phyloP scores from a whole-genome alignment of 2,113 vertebrate species.

The Aptenodytes patagonicus region DNA sequence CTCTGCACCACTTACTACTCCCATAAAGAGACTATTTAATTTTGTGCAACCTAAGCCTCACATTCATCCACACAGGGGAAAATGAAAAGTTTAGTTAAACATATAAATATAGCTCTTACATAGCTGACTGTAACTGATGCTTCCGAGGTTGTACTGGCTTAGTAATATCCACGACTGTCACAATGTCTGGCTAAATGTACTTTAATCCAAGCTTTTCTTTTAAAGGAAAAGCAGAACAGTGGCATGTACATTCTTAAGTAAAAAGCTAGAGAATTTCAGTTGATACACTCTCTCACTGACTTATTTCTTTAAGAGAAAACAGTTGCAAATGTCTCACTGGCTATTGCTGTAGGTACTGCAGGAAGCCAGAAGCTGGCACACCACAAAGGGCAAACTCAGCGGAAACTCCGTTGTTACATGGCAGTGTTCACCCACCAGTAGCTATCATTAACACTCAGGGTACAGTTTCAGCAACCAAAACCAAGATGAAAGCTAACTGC shows the following conservation, averaged over 20 bases:
- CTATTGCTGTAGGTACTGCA: neutral
- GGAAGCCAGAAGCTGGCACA: constrained; percentile 40
- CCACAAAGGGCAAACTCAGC: neutral
- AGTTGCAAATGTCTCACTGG: neutral
- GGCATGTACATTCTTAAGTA: neutral
- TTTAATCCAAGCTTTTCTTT: neutral
- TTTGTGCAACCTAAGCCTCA: constrained; percentile 35
- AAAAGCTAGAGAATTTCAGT: neutral
- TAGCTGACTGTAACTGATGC: neutral
- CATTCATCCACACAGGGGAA: neutral
- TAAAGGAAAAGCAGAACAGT: neutral
- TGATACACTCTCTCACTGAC: neutral
- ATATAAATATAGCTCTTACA: constrained; percentile 8
- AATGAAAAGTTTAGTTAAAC: constrained; percentile 16
- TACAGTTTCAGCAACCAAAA: neutral
- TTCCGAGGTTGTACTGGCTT: neutral
- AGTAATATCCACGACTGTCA: neutral
- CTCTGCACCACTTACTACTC: neutral
- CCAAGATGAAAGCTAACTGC: neutral
- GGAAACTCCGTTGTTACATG: neutral
- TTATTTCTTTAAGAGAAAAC: neutral
- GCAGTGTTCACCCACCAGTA: neutral
- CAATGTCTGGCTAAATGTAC: neutral
- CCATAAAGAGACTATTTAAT: constrained; percentile 27
- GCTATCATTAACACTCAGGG: neutral